These are phyloP conservation scores for Neosalanx taihuensis DNA, from an alignment of 2,797 vertebrate genomes.

Conservation along the genomic window DNA sequence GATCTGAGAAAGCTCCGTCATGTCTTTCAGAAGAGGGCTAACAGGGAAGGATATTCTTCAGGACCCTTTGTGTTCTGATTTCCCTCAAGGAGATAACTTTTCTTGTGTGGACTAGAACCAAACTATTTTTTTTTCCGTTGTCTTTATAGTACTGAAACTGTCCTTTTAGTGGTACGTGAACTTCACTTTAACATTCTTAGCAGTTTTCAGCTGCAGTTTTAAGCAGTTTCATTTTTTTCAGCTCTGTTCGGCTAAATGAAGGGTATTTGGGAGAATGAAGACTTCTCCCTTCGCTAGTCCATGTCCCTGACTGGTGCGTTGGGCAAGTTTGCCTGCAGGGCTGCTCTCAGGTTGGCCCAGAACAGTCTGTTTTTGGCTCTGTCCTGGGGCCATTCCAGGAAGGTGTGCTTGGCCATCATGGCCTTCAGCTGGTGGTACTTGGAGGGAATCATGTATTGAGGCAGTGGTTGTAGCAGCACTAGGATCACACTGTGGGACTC, in stretches of 20 bases:
- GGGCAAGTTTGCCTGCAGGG: conserved; percentile 68
- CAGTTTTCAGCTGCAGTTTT: no score
- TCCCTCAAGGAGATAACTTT: no score
- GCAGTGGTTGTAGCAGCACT: conserved; percentile 84
- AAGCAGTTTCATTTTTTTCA: not conserved
- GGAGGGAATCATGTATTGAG: conserved; percentile 77
- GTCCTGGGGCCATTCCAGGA: conserved; percentile 86
- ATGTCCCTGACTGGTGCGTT: conserved; percentile 9
- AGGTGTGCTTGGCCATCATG: conserved; percentile 82
- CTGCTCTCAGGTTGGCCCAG: conserved; percentile 84
- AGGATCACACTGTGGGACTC: conserved; percentile 79
- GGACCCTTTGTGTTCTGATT: no score
- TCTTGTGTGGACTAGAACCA: no score
- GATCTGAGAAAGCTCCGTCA: no score
- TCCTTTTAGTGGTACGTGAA: not conserved
- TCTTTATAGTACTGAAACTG: no score
- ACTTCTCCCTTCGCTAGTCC: conserved; percentile 19
- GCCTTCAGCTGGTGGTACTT: conserved; percentile 84
- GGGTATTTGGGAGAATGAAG: not conserved
- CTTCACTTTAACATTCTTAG: not conserved
- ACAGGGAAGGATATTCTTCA: no score
- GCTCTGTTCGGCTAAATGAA: not conserved
- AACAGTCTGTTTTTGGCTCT: conserved; percentile 80
- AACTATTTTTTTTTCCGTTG: no score
- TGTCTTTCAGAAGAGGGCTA: no score